Percentiles rank a stretch among this genome's conserved stretches.
Conservation (phyloP, 2,888 invertebrate species). For the Papilio elwesi region DNA sequence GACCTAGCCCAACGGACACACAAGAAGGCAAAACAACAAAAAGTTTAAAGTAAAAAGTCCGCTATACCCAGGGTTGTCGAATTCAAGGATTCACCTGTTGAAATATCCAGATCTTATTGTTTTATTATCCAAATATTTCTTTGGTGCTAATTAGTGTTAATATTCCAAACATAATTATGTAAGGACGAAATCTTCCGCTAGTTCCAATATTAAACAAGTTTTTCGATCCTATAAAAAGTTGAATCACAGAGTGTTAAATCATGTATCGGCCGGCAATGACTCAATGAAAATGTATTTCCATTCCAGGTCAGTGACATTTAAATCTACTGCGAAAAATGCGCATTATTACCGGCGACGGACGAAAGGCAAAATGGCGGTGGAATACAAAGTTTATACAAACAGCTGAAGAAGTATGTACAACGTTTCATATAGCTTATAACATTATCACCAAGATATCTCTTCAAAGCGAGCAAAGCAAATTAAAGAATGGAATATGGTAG, state of each 20-base stretch:
- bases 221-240: neutral
- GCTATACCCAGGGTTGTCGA: slow-evolving; percentile 53
- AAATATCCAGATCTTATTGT: too few species aligned
- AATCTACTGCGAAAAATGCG: slow-evolving; percentile 25
- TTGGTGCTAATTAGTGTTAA: too few species aligned
- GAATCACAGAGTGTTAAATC: slow-evolving; percentile 18
- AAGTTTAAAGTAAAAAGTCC: slow-evolving; percentile 60
- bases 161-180: too few species aligned
- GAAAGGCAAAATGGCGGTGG: neutral
- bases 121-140: too few species aligned
- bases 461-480: too few species aligned
- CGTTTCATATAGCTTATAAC: neutral
- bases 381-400: neutral
- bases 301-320: slow-evolving; percentile 25
- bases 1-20: slow-evolving; percentile 75
- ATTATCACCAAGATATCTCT: too few species aligned
- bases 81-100: slow-evolving; percentile 3
- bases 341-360: slow-evolving; percentile 11
- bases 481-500: too few species aligned
- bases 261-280: slow-evolving; percentile 12
- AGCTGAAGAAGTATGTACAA: neutral
- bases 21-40: slow-evolving; percentile 66
- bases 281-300: slow-evolving; percentile 19
- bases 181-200: neutral
- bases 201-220: neutral